Base-by-base conservation (phyloP, 2,888 invertebrate species). In the Hypselothyrea guttata region DNA sequence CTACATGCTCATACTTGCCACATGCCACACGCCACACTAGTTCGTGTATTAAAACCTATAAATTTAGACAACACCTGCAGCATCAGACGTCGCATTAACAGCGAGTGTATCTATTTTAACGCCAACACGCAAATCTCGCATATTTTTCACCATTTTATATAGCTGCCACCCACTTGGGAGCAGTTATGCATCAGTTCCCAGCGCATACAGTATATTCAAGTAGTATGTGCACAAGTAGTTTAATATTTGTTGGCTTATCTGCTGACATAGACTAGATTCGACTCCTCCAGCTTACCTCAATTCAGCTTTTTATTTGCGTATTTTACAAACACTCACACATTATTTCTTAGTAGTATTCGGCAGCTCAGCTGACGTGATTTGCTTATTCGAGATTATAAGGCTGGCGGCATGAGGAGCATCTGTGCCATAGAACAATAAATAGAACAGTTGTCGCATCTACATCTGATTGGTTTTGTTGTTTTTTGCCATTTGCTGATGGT, bases 291-390 rank as follows among this genome's bases (percentile, higher is more conserved):
- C n/a, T 18, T 22, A 18, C 31, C 38, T 45, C 38, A 34, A 42
- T 58, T 58, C 38, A 15, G 53, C 48, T 58, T 67, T 66, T 60
- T 60, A 5, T 22, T 70, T 46, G 15, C 60, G 37, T 56, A 65
- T 53, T 72, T 69, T 54, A 69, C 65, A 65, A 72, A 60, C 64
- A 56, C 34, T 22, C 22, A 22, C 22, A 46, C 72, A 84, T 67
- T 76, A 67, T 65, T 68, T 81, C 54, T 40, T 34, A 35, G 56
- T 44, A 48, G 65, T 42, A 58, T 62, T 58, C 41, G 31, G 37
- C 40, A 49, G 65, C 55, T 58, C 41, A 75, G 65, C 59, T 83
- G 60, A 78, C 85, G 85, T 84, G 75, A 84, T 78, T 64, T 63
- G 79, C 75, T 62, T 79, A 57, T 62, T 65, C 56, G 42, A 22